phyloP scores from a whole-genome alignment of 2,113 vertebrate genomes.

The Catharus bicknelli region DNA sequence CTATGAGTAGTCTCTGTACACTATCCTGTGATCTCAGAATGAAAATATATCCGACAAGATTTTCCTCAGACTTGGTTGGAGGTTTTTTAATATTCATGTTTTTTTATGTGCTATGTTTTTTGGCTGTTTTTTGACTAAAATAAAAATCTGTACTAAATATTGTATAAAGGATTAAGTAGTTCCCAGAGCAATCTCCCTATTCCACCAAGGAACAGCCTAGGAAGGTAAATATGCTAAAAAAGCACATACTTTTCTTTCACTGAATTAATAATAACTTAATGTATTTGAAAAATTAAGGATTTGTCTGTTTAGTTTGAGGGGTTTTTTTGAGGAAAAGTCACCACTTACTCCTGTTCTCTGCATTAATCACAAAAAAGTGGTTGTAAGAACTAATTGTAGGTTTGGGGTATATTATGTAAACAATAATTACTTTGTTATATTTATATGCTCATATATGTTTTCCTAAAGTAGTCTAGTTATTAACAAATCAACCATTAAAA shows the following conservation, averaged over 20 bases:
- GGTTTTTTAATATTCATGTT: not conserved
- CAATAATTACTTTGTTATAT: not conserved
- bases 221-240: not conserved
- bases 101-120: not conserved
- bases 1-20: not conserved
- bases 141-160: not conserved
- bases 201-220: not conserved
- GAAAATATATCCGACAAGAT: not conserved
- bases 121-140: not conserved
- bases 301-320: not conserved
- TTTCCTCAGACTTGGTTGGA: not conserved
- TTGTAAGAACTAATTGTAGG: not conserved
- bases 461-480: not conserved
- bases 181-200: not conserved
- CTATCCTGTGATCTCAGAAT: not conserved
- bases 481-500: not conserved
- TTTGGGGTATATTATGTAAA: not conserved
- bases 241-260: not conserved
- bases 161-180: not conserved
- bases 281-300: not conserved
- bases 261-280: not conserved
- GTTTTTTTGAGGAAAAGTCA: not conserved
- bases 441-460: not conserved
- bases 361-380: not conserved
- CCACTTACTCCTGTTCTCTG: not conserved